A percentile compares a stretch with the other conserved stretches of the same genome.
phyloP scores from a whole-genome alignment of 2,113 vertebrate genomes.

The Daphoenositta chrysoptera region DNA sequence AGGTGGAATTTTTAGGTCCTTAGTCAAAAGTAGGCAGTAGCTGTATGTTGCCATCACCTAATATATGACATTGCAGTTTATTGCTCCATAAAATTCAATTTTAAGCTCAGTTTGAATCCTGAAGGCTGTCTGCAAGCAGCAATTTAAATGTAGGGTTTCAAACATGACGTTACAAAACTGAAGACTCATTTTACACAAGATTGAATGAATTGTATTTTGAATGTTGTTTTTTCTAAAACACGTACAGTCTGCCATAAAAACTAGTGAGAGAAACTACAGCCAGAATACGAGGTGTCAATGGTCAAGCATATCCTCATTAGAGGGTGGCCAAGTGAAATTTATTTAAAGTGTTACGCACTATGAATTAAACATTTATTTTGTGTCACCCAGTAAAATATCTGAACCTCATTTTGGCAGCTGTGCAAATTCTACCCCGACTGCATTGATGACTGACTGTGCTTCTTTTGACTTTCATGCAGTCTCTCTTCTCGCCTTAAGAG shows the following conservation, averaged over 20 bases:
- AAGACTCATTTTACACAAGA: not conserved
- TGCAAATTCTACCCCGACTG: not conserved
- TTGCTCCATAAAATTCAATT: not conserved
- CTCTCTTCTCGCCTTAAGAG: not conserved
- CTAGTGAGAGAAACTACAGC: not conserved
- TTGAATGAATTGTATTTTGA: not conserved
- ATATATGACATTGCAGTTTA: not conserved
- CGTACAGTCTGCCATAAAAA: not conserved
- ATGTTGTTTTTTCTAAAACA: not conserved
- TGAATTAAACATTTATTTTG: constrained; percentile 59
- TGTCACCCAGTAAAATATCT: constrained; percentile 41
- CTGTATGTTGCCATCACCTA: not conserved
- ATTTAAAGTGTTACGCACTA: not conserved
- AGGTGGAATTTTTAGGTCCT: not conserved
- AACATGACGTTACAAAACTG: not conserved
- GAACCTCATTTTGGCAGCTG: constrained; percentile 44
- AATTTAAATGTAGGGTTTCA: not conserved
- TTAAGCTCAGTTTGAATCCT: not conserved
- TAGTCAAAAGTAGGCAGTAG: not conserved
- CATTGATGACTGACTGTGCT: not conserved
- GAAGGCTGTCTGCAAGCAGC: not conserved
- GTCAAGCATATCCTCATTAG: constrained; percentile 36
- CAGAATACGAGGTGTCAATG: constrained; percentile 25
- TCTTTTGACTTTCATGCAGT: not conserved
- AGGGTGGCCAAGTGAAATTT: constrained; percentile 31